phyloP scores from a whole-genome alignment of 2,113 vertebrate genomes.

The Pelobates fuscus region DNA sequence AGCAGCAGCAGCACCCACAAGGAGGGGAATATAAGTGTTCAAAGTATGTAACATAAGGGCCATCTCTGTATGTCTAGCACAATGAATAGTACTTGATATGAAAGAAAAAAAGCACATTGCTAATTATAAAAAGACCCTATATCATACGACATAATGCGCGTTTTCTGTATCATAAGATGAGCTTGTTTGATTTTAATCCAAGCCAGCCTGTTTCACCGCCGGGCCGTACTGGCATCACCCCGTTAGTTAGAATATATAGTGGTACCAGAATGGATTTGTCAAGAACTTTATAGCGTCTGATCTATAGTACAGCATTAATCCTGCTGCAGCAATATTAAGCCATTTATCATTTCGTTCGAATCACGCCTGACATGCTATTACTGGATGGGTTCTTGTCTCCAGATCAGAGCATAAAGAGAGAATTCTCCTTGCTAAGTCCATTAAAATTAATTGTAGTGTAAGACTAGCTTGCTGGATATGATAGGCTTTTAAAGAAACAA shows the following conservation, averaged over 20 bases:
- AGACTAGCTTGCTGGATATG: constrained; percentile 57
- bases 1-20: no score
- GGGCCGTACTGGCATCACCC: constrained; percentile 33
- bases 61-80: no score
- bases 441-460: constrained; percentile 67
- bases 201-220: constrained; percentile 17
- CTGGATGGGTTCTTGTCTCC: constrained; percentile 66
- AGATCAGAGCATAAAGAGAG: constrained; percentile 63
- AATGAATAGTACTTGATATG: no score
- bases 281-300: constrained; percentile 65
- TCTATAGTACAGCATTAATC: constrained; percentile 61
- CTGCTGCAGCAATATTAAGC: constrained; percentile 65
- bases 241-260: constrained; percentile 64
- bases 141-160: no score
- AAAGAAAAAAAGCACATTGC: no score
- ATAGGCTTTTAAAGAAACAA: constrained; percentile 56
- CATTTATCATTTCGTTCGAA: constrained; percentile 71
- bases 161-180: no score
- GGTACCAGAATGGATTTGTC: constrained; percentile 66
- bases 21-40: no score
- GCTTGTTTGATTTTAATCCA: neutral
- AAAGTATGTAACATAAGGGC: no score
- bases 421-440: constrained; percentile 56
- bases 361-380: constrained; percentile 66
- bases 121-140: no score